Evolutionary conservation across 2,113 vertebrate species (phyloP).

Genomic region (Symphodus melops): DNA sequence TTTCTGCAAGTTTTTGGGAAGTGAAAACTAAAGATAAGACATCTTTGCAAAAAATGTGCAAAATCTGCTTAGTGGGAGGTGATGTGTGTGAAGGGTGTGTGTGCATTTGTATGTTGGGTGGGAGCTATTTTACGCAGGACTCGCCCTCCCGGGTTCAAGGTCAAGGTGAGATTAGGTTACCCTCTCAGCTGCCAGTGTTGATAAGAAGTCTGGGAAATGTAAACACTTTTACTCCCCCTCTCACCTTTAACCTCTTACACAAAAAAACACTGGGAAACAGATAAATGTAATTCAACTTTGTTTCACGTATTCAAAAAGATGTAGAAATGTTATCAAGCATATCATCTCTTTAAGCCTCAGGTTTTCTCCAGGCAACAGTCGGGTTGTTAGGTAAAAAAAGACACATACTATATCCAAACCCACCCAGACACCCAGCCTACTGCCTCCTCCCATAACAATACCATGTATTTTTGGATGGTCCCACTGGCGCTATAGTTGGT

Average conservation of each 20-base stretch:
- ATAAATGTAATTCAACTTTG: not conserved
- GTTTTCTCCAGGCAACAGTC: constrained; percentile 28
- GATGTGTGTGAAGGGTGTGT: not conserved
- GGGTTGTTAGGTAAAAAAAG: not conserved
- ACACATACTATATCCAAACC: not conserved
- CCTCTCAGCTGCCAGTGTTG: constrained; percentile 45
- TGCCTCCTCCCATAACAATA: constrained; percentile 47
- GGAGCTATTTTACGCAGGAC: not conserved
- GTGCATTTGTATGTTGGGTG: constrained; percentile 1
- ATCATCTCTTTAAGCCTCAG: not conserved
- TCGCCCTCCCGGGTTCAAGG: constrained; percentile 45
- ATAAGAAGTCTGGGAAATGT: constrained; percentile 70
- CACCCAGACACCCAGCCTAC: constrained; percentile 28
- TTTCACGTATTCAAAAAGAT: constrained; percentile 22
- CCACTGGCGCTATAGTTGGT: constrained; percentile 40
- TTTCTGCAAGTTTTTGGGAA: not conserved
- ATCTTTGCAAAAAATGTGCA: constrained; percentile 31
- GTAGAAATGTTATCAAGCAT: constrained; percentile 20
- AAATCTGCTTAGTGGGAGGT: not conserved
- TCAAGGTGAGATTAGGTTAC: constrained; percentile 66
- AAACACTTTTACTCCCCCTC: constrained; percentile 60
- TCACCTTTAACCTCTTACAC: constrained; percentile 24
- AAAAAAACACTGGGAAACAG: constrained; percentile 18
- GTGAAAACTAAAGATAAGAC: constrained; percentile 28
- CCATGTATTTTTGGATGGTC: constrained; percentile 54